Conservation (phyloP, 1,140 invertebrate species). For the Octopus sinensis region DNA sequence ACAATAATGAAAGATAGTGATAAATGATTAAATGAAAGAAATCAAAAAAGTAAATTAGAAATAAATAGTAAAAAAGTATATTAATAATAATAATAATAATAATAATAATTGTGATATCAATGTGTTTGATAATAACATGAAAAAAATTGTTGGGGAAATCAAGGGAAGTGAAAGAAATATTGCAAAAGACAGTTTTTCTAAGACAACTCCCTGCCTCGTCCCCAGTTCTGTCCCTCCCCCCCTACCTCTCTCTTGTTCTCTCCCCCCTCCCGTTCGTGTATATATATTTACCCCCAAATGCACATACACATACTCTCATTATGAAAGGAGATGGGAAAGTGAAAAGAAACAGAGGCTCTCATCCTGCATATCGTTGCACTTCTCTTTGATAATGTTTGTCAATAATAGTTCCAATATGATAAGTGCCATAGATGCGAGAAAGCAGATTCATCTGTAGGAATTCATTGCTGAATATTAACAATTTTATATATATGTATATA, state of each 20-base stretch:
- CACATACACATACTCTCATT: too few species aligned
- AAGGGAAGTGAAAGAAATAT: too few species aligned
- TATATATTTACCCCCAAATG: neutral
- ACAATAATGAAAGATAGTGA: neutral
- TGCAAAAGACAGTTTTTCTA: too few species aligned
- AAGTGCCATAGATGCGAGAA: neutral
- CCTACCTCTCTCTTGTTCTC: neutral
- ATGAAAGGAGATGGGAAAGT: too few species aligned
- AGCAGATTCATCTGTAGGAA: neutral
- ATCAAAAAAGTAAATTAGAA: neutral
- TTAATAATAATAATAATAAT: neutral
- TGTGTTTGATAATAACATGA: too few species aligned
- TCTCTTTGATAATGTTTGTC: neutral
- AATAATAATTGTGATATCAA: too few species aligned
- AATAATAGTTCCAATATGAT: slow-evolving; percentile 2
- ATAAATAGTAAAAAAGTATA: neutral
- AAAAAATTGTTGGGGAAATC: too few species aligned
- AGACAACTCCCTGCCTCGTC: too few species aligned
- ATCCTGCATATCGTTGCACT: too few species aligned
- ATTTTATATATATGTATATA: neutral
- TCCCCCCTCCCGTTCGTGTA: neutral
- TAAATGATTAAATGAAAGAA: neutral
- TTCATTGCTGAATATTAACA: neutral
- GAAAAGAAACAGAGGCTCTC: too few species aligned
- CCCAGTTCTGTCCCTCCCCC: too few species aligned